Evolutionary conservation across 2,797 vertebrate genomes (phyloP), one percentile per base, ranked within the genome.

Genomic region (Capromys pilorides): DNA sequence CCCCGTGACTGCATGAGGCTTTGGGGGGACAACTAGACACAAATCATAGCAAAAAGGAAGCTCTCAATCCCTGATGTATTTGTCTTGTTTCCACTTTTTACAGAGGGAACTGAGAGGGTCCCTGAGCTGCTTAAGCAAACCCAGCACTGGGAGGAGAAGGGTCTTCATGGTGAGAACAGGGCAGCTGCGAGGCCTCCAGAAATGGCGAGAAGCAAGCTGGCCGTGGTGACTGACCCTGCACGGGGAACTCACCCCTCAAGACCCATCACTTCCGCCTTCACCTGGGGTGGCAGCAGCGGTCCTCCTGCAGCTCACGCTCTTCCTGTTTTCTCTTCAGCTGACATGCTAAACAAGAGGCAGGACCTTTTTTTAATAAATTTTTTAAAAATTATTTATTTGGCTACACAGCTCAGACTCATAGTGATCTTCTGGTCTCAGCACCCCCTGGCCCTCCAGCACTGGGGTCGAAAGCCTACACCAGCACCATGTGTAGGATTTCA

Each of bases 51-150:
- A 45, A 45, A 45, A 45, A 4, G 62, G 61, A 93, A 71, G 13
- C 64, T 49, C 19, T 88, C 14, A 49, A 5, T 88, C 80, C 61
- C 36, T 31, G 16, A 66, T 73, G n/a, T 51, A 84, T 33, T 88
- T 84, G 66, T 51, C 36, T 91, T 49, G 31, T 62, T 84, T 73
- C n/a, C 21, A 71, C 54, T 64, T 93, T 83, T n/a, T 93, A 54
- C 45, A 59, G 77, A 84, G 79, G 66, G 45, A 88, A 73, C 57
- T n/a, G 9, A 62, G 67, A 93, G 59, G 45, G 59, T n/a, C n/a
- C n/a, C n/a, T n/a, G n/a, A n/a, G n/a, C n/a, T n/a, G n/a, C n/a
- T n/a, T n/a, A n/a, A n/a, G n/a, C n/a, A n/a, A n/a, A n/a, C 31
- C 21, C 57, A 6, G 57, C 54, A 22, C 39, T 19, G 33, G 31